Base-by-base conservation (phyloP, 1,140 invertebrate genomes). In the Holotrichia oblita region DNA sequence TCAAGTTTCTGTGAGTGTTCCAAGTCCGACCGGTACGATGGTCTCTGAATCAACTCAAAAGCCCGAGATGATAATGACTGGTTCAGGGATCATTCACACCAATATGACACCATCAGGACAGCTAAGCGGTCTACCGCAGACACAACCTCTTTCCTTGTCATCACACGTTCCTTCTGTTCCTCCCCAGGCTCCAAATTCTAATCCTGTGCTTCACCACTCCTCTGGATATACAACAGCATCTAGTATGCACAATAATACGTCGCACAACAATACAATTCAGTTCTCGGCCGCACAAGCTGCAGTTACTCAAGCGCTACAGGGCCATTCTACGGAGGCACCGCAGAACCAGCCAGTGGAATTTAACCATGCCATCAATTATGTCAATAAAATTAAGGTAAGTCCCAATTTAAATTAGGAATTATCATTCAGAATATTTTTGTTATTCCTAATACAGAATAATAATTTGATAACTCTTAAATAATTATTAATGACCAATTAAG, bases 351-450 rank as follows among this genome's bases (percentile, higher is more conserved):
- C 97, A 0, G 97, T 99, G 12, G 97, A 99, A 88, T 99, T 99
- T 87, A 99, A 99, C 89, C 97, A 99, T 89, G 98, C 98, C 48
- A 99, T 99, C 81, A 98, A 98, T 85, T 99, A 99, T 88, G 98
- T 99, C 75, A 99, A 99, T 88, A 99, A 99, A 89, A 99, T 99
- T 80, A 99, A 99, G 92, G 96, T 97, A 86, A 85, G 81, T 27
- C 78, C 76, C 76, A 41, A 59, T 76, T 40, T 40, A 42, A 12
- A 44, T 55, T 44, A 14, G 9, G 42, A 44, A 44, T 44, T 44
- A 9, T 9, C 14, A 44, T 44, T 44, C 42, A 44, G 2, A 44
- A 9, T 34, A 34, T 34, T 34, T 34, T 34, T 34, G 27, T 34
- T 34, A 34, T 2, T 34, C 27, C 2, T 34, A 34, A 34, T 34